Base-by-base conservation (phyloP, 2,797 vertebrate species). In the Enteromius unitaeniatus region DNA sequence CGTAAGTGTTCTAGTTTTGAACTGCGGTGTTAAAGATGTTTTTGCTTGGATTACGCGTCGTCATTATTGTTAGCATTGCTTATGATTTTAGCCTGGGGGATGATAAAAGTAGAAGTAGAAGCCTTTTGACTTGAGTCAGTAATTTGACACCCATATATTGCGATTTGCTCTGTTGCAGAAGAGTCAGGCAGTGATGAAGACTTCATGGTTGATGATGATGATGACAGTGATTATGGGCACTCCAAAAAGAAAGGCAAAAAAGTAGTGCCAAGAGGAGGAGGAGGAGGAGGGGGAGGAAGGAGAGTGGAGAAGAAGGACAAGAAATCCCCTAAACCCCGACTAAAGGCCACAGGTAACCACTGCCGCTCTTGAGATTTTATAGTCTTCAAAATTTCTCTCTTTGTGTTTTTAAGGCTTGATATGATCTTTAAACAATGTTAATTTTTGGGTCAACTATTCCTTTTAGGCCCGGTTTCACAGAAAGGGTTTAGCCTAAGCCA, bases 191-290 rank as follows among this genome's bases (percentile, higher is more conserved):
- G 98, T 0, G 98, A 99, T 69, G 98, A 99, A 88, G 98, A 99
- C 89, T 99, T 99, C 92, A 96, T 97, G 93, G 96, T 97, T 91
- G 98, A 99, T 92, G 98, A 99, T 26, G 98, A 99, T 85, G 98
- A 99, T 87, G 98, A 99, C 89, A 99, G 98, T 78, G 98, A 99
- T 92, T 99, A 99, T 69, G 97, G 98, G 84, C 96, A 93, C 93
- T 99, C 98, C 91, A 99, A 97, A 96, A 99, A 99, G 95, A 99
- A 96, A 92, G 96, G 96, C 64, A 98, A 98, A 93, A 99, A 98
- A 92, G 95, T 97, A 86, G 96, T 96, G 82, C 96, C 19, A 8
- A 83, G 97, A 94, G 97, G 97, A 94, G 97, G 98, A 91, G 96
- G 96, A 88, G 95, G 97, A 94, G 97, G 98, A 91, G 96, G 96